phyloP scores from a whole-genome alignment of 2,888 invertebrate genomes.

The Eustalomyia histrio region DNA sequence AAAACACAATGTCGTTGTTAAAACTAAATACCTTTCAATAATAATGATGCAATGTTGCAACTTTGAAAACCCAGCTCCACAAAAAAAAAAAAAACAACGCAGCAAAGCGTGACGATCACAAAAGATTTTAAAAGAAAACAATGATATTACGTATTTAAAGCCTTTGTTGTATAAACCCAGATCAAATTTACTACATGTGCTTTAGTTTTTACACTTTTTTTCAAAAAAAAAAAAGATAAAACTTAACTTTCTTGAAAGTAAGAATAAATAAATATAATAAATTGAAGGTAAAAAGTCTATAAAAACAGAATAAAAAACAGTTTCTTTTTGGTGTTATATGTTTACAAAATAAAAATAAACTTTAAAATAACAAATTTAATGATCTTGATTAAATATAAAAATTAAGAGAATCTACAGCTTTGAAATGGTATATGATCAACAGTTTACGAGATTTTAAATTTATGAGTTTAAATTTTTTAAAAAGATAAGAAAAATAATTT shows the following conservation, averaged over 20 bases:
- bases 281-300: conserved; percentile 2
- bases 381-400: neutral
- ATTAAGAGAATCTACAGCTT: neutral
- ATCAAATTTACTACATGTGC: neutral
- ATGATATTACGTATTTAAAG: neutral
- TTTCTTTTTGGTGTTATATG: conserved; percentile 4
- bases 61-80: neutral
- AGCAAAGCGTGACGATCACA: conserved; percentile 5
- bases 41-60: conserved; percentile 6
- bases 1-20: neutral
- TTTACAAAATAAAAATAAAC: neutral
- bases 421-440: neutral
- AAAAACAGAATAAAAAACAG: neutral
- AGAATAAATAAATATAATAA: neutral
- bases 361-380: neutral
- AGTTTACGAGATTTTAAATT: neutral
- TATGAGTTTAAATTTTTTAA: neutral
- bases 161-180: neutral
- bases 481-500: neutral
- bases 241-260: conserved; percentile 2
- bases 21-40: conserved; percentile 1
- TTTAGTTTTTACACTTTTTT: conserved; percentile 3
- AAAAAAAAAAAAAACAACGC: neutral
- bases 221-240: neutral
- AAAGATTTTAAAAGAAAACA: neutral